Base-by-base conservation (phyloP, 2,113 vertebrate genomes). In the Dasyurus viverrinus region DNA sequence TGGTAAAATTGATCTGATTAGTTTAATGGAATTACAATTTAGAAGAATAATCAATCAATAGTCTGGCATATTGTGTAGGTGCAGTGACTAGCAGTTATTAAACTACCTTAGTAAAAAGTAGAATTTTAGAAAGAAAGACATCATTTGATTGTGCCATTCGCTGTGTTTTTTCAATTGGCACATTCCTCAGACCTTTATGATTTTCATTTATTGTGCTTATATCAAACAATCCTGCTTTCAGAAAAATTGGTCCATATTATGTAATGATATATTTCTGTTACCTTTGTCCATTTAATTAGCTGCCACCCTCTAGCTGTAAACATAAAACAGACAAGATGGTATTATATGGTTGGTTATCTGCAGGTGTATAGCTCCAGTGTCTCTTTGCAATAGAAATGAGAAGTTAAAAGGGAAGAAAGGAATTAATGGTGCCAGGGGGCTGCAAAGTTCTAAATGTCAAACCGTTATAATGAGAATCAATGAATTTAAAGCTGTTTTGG, bases 1-100 rank as follows among this genome's bases (percentile, higher is more conserved):
- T 68, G 12, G 53, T 30, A 91, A 8, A 89, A 95, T 92, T 91
- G 54, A 95, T 90, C 52, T 91, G 14, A 93, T 89, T 54, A 90
- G 68, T 90, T 24, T 22, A 89, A 54, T 89, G 60, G 30, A 7
- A 50, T 84, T 57, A 91, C 53, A 90, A 92, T 90, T 92, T 95
- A 91, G 89, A 52, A 54, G 19, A 92, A 19, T 22, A 91, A 36
- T 46, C 54, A 92, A 26, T 53, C 91, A 89, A 90, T 14, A 91
- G 30, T 60, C 91, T 47, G 4, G 22, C 50, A 36, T 52, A 5
- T 52, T 90, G 54, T 52, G 60, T 89, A 25, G 54, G 23, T 89
- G 47, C 8, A 94, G 54, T 89, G 36, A 90, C 22, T 47, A 16
- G 52, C 89, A 36, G 30, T 90, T 12, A 90, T 89, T 94, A 84